Evolutionary conservation across 2,797 vertebrate species (phyloP).

Genomic region (Carapus acus): DNA sequence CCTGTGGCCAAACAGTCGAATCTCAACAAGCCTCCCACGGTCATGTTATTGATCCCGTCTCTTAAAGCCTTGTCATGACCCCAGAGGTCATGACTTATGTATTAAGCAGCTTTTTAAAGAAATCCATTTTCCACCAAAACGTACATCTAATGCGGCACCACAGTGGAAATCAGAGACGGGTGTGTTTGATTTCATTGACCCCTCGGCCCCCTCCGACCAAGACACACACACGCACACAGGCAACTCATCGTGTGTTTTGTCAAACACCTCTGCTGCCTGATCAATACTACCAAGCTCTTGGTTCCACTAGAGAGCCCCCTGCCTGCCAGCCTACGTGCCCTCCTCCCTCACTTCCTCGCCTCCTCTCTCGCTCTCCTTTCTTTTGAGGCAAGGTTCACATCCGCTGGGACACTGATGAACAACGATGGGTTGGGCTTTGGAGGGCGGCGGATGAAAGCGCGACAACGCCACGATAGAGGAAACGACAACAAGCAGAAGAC

Average conservation of each 20-base stretch:
- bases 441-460: conserved; percentile 67
- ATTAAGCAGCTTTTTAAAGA: conserved; percentile 74
- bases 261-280: conserved; percentile 64
- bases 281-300: conserved; percentile 61
- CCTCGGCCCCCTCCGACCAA: background rate
- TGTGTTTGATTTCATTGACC: conserved; percentile 57
- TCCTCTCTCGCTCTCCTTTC: conserved; percentile 17
- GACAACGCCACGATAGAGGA: conserved; percentile 53
- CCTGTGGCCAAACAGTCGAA: too few species aligned
- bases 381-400: conserved; percentile 62
- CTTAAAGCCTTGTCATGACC: conserved; percentile 68
- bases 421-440: conserved; percentile 47
- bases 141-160: conserved; percentile 63
- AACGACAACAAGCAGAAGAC: conserved; percentile 33
- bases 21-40: conserved; percentile 60
- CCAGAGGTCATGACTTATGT: conserved; percentile 76
- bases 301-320: conserved; percentile 53
- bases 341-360: conserved; percentile 20
- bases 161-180: conserved; percentile 70
- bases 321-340: conserved; percentile 24
- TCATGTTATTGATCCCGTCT: conserved; percentile 64
- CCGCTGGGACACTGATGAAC: conserved; percentile 50
- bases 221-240: conserved; percentile 40
- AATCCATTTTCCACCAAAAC: conserved; percentile 69
- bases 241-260: conserved; percentile 55